These are phyloP conservation scores for Tenualosa ilisha DNA, from an alignment of 2,797 vertebrate species.

Conservation along the genomic window DNA sequence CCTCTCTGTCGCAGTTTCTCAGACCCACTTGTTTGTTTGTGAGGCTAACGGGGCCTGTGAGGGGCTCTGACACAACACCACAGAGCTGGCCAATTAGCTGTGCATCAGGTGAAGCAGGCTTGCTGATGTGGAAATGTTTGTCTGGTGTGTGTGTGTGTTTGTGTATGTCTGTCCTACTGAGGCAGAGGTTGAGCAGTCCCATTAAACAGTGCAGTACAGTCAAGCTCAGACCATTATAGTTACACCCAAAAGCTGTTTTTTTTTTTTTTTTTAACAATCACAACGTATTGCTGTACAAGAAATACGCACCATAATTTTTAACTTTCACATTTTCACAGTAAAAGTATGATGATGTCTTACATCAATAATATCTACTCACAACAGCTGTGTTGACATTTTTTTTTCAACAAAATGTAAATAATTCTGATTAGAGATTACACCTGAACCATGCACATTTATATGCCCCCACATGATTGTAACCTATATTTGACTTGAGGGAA, in stretches of 20 bases:
- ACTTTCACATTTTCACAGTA: neutral
- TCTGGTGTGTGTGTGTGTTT: constrained; percentile 18
- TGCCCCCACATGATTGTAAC: no score
- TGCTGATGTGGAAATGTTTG: neutral
- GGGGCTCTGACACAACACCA: constrained; percentile 19
- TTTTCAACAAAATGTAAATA: no score
- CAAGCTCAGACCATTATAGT: neutral
- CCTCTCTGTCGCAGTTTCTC: neutral
- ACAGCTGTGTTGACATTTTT: no score
- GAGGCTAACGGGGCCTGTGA: constrained; percentile 9
- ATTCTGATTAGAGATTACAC: no score
- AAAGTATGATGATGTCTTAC: no score
- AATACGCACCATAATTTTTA: neutral
- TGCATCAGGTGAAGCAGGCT: neutral
- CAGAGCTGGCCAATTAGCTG: constrained; percentile 19
- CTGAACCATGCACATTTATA: no score
- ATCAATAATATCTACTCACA: no score
- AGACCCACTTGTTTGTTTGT: neutral
- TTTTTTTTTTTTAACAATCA: no score
- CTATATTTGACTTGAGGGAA: no score
- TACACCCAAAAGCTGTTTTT: neutral
- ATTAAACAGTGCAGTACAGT: constrained; percentile 30
- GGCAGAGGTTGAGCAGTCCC: constrained; percentile 53
- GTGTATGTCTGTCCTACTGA: constrained; percentile 40
- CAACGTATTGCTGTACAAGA: neutral